A percentile compares a stretch with the other conserved stretches of the same genome.
Evolutionary conservation across 2,888 invertebrate species (phyloP).

Genomic region (Sinodicranocentrus sp.): DNA sequence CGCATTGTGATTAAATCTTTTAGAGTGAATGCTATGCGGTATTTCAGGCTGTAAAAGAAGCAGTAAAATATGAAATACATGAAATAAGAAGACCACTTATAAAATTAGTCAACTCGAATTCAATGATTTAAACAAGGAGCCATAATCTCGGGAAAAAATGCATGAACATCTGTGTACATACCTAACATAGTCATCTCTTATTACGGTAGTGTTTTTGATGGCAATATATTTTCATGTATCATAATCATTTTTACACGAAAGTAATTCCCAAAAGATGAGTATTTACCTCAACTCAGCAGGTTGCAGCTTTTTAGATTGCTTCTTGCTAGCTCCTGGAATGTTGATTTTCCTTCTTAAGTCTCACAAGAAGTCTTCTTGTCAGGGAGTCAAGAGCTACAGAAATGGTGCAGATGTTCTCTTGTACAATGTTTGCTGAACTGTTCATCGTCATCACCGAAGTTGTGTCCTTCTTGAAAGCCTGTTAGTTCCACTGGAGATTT

Average conservation of each 20-base stretch:
- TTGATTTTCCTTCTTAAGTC: constrained; percentile 59
- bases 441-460: constrained; percentile 47
- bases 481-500: constrained; percentile 40
- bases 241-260: constrained; percentile 1
- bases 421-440: constrained; percentile 52
- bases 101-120: no score
- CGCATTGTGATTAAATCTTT: no score
- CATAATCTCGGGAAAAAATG: no score
- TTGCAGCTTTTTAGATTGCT: constrained; percentile 50
- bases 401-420: constrained; percentile 55
- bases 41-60: no score
- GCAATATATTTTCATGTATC: no score
- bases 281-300: constrained; percentile 69
- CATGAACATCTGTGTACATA: no score
- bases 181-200: no score
- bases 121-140: no score
- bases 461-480: constrained; percentile 33
- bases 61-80: no score
- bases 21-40: no score
- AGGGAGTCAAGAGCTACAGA: constrained; percentile 35
- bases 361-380: constrained; percentile 27
- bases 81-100: no score
- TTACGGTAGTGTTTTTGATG: no score
- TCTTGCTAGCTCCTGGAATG: constrained; percentile 68
- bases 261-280: not conserved